Evolutionary conservation across 2,797 vertebrate species (phyloP).

Genomic region (Amblyraja radiata): DNA sequence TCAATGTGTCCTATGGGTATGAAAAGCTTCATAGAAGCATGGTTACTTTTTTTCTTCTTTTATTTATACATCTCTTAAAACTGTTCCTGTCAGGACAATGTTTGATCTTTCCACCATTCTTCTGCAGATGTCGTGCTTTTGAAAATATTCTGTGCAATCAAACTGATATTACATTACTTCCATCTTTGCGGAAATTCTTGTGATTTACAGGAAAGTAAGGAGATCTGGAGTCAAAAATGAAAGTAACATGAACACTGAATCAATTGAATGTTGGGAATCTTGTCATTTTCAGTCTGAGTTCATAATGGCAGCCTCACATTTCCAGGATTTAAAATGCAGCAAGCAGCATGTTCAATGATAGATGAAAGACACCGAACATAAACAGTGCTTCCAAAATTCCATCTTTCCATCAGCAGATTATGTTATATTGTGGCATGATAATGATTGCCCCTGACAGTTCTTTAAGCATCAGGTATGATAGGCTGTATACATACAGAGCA

Average conservation of each 20-base stretch:
- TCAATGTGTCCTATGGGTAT: too few relatives aligned
- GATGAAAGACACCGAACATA: neutral
- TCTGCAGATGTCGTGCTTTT: neutral
- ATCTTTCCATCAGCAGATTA: neutral
- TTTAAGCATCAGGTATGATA: neutral
- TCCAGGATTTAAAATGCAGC: neutral
- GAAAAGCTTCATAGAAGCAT: too few relatives aligned
- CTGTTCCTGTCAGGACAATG: neutral
- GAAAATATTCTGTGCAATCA: neutral
- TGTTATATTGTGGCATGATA: neutral
- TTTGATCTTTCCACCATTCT: neutral
- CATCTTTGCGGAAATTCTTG: neutral
- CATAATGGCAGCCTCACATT: neutral
- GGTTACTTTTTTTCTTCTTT: too few relatives aligned
- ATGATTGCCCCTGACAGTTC: neutral
- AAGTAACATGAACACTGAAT: neutral
- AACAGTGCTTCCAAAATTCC: neutral
- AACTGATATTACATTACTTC: neutral
- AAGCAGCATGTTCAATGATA: neutral
- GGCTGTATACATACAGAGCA: neutral
- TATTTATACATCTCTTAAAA: neutral
- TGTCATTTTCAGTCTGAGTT: neutral
- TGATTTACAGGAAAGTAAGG: neutral
- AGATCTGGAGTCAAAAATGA: neutral
- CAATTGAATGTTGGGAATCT: neutral